phyloP scores from a whole-genome alignment of 2,113 vertebrate genomes.

The Siphamia tubifer region DNA sequence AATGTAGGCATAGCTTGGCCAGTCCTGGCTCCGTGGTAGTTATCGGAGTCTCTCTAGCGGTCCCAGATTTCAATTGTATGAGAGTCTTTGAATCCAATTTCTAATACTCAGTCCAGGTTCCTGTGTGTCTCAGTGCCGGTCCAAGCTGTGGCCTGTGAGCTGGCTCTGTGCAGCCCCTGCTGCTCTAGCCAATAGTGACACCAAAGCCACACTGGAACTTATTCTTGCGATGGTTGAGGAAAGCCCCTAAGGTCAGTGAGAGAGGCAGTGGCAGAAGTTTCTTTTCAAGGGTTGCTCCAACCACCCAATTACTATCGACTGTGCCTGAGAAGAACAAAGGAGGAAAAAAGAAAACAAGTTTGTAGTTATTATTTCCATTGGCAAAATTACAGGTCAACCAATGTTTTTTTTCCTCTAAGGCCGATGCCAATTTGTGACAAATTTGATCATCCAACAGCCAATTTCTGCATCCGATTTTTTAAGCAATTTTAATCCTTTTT shows the following conservation, averaged over 20 bases:
- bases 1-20: conserved; percentile 68
- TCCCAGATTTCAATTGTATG: conserved; percentile 59
- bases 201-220: conserved; percentile 93
- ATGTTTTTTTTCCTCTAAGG: no score
- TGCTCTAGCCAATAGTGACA: conserved; percentile 86
- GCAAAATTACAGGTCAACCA: no score
- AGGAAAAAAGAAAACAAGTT: no score
- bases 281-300: conserved; percentile 90
- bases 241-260: conserved; percentile 87
- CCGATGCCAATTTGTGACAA: no score
- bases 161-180: conserved; percentile 10
- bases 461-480: no score
- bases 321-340: conserved; percentile 72
- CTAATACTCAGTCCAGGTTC: conserved; percentile 69
- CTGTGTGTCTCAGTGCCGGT: conserved; percentile 66
- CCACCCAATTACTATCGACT: conserved; percentile 90
- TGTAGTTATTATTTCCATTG: no score
- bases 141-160: conserved; percentile 51
- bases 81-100: conserved; percentile 72
- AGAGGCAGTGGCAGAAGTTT: conserved; percentile 89
- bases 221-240: conserved; percentile 92
- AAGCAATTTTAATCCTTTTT: no score
- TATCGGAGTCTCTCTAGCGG: conserved; percentile 58
- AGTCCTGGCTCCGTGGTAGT: conserved; percentile 56
- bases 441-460: no score